Evolutionary conservation across 2,113 vertebrate genomes (phyloP), one percentile per base, ranked within the genome.

Genomic region (Clarias magur): DNA sequence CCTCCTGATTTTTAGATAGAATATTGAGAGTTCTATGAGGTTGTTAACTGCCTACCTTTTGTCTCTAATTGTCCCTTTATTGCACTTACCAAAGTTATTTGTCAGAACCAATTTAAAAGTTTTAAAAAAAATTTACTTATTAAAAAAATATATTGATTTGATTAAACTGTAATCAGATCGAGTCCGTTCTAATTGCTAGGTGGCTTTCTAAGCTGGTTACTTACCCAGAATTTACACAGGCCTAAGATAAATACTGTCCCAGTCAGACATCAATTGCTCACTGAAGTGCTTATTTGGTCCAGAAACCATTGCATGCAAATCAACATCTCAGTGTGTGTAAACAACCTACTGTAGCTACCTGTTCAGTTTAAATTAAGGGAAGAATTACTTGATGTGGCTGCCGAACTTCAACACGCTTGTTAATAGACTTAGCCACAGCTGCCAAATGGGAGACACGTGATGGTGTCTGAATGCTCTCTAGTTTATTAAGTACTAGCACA

Each of bases 31-130:
- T 68, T 27, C 23, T 54, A 53, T 8, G 83, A 57, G 59, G 59
- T 6, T 15, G 11, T 10, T 76, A 48, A 25, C 68, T 80, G 3
- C 23, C 81, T 53, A 2, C 81, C 48, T 65, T 19, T 62, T 59
- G 27, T n/a, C 80, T 57, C 19, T 42, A 15, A 80, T 84, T 80
- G 59, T 75, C 87, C 70, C 67, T 42, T 70, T 60, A 78, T 65
- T 25, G n/a, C 30, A 30, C 38, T 59, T 67, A 4, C 12, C 60
- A 48, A 73, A 63, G 65, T 21, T 17, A 42, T 21, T 65, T 30
- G 42, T 15, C 62, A 67, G 80, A 81, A 17, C 1, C 38, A 5
- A 82, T 53, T 65, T 53, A 65, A 53, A 21, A 34, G 17, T 72
- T 72, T 72, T 38, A 72, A 42, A 72, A 9, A 25, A 10, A 25